phyloP scores from a whole-genome alignment of 2,888 invertebrate genomes.

The Schizaphis graminum region DNA sequence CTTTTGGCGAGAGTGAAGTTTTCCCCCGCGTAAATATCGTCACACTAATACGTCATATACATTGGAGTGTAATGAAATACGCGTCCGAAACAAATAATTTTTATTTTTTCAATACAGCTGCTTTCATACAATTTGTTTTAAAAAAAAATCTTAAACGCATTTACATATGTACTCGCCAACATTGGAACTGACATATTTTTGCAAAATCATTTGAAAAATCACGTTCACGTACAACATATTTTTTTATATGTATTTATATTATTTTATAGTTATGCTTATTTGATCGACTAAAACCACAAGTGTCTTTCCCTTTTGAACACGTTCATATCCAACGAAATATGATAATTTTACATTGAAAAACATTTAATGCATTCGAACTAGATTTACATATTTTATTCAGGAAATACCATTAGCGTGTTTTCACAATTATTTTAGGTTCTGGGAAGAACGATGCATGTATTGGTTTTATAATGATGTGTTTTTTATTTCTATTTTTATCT shows the following conservation, averaged over 20 bases:
- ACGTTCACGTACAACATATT: background rate
- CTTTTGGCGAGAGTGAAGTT: background rate
- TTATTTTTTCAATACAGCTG: background rate
- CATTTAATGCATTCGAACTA: background rate
- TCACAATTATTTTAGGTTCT: background rate
- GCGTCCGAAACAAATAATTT: background rate
- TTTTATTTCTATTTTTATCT: background rate
- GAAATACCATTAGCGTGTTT: background rate
- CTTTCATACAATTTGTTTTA: background rate
- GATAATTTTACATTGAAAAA: conserved; percentile 1
- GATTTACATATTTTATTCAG: background rate
- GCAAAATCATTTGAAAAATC: background rate
- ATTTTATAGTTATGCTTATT: background rate
- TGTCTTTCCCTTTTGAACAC: background rate
- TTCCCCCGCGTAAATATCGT: background rate
- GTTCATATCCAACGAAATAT: background rate
- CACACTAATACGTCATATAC: background rate
- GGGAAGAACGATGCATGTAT: background rate
- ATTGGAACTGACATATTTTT: background rate
- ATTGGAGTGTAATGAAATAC: background rate
- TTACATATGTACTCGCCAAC: background rate
- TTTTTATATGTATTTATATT: background rate
- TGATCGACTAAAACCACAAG: background rate
- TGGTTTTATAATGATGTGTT: background rate
- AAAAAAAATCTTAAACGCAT: background rate